These are phyloP conservation scores for Ceratoteleas bidentatus DNA, from an alignment of 1,140 invertebrate species.

Conservation along the genomic window DNA sequence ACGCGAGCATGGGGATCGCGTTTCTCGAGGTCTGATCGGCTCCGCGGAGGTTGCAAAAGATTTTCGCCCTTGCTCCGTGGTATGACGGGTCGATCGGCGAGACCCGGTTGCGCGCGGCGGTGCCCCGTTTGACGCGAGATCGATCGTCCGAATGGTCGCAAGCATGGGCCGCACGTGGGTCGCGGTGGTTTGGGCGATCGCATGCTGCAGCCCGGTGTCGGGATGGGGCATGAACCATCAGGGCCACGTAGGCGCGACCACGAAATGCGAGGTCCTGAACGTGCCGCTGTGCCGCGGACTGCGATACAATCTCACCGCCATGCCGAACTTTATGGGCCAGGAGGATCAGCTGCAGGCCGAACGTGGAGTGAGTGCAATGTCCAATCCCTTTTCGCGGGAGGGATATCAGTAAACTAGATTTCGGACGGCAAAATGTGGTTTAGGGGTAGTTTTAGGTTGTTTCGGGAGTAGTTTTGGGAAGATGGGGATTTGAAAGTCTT, in stretches of 20 bases:
- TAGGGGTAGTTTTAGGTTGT: too few relatives aligned
- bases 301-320: slow-evolving; percentile 93
- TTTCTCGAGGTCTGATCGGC: too few relatives aligned
- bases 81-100: too few relatives aligned
- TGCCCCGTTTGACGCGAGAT: too few relatives aligned
- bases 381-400: slow-evolving; percentile 27
- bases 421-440: background rate
- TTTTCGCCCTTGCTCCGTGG: too few relatives aligned
- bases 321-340: slow-evolving; percentile 92
- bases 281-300: slow-evolving; percentile 91
- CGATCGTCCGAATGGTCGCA: slow-evolving; percentile 11
- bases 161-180: slow-evolving; percentile 60
- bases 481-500: too few relatives aligned
- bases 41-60: too few relatives aligned
- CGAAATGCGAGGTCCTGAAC: slow-evolving; percentile 89
- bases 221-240: slow-evolving; percentile 72
- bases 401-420: slow-evolving; percentile 42
- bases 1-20: slow-evolving; percentile 13
- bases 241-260: slow-evolving; percentile 66
- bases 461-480: too few relatives aligned
- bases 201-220: slow-evolving; percentile 31
- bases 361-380: slow-evolving; percentile 83
- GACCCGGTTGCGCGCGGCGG: too few relatives aligned
- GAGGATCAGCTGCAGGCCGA: slow-evolving; percentile 88
- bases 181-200: slow-evolving; percentile 45